phyloP scores from a whole-genome alignment of 2,888 invertebrate genomes.

The Lagria hirta region DNA sequence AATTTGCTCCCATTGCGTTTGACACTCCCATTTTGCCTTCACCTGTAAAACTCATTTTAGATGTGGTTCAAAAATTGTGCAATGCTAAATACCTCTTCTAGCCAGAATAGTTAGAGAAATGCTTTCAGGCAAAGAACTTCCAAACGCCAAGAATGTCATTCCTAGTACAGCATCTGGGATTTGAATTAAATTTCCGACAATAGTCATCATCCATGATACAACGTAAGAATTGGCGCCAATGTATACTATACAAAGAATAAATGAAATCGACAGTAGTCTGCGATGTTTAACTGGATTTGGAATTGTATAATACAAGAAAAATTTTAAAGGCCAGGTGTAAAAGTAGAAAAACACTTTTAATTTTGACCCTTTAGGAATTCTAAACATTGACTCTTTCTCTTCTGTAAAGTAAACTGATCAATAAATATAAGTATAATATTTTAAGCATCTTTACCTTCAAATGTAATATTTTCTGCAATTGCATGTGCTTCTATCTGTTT shows the following conservation, averaged over 20 bases:
- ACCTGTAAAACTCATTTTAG: slow-evolving; percentile 59
- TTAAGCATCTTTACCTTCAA: too few species aligned
- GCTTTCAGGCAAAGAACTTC: slow-evolving; percentile 84
- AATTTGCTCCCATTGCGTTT: slow-evolving; percentile 84
- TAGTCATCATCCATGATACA: slow-evolving; percentile 90
- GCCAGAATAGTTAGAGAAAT: slow-evolving; percentile 84
- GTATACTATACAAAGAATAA: slow-evolving; percentile 84
- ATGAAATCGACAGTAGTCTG: slow-evolving; percentile 72
- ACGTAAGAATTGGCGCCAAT: slow-evolving; percentile 83
- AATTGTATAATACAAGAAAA: slow-evolving; percentile 66
- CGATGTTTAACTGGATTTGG: slow-evolving; percentile 68
- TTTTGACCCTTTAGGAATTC: slow-evolving; percentile 36
- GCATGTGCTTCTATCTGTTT: too few species aligned
- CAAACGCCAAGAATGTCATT: slow-evolving; percentile 86
- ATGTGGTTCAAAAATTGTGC: too few species aligned
- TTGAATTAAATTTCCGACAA: slow-evolving; percentile 77
- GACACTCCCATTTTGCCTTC: slow-evolving; percentile 85
- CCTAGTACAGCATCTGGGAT: slow-evolving; percentile 91
- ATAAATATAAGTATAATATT: slow-evolving; percentile 5
- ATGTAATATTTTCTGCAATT: too few species aligned
- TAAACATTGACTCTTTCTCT: slow-evolving; percentile 34
- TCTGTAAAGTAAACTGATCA: too few species aligned
- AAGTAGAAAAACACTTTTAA: slow-evolving; percentile 63
- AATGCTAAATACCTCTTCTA: slow-evolving; percentile 77
- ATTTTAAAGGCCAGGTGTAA: slow-evolving; percentile 71